Evolutionary conservation across 2,888 invertebrate genomes (phyloP).

Genomic region (Cheilosia grossa): DNA sequence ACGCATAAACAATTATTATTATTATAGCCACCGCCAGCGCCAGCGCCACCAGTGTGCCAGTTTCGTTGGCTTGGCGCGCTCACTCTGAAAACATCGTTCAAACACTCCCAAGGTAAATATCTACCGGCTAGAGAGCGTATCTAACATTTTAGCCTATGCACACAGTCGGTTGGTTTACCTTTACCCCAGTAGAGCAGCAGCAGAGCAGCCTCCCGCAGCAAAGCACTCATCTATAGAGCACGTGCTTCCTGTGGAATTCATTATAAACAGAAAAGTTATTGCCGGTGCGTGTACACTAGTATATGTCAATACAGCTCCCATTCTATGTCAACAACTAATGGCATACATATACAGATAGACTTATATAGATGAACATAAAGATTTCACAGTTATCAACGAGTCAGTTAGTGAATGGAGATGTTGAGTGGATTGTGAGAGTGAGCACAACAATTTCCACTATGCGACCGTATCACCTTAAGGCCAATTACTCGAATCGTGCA

Average conservation of each 20-base stretch:
- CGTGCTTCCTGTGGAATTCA: conserved; percentile 59
- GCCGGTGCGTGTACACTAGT: conserved; percentile 61
- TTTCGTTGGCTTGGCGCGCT: conserved; percentile 9
- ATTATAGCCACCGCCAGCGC: background rate
- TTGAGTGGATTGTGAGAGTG: conserved; percentile 6
- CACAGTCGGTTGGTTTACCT: conserved; percentile 50
- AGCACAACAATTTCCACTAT: conserved; percentile 31
- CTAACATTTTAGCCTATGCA: conserved; percentile 57
- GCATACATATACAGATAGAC: background rate
- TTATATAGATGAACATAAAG: conserved; percentile 27
- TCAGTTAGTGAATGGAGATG: conserved; percentile 39
- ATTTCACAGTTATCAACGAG: conserved; percentile 51
- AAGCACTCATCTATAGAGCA: conserved; percentile 29
- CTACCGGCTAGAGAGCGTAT: conserved; percentile 55
- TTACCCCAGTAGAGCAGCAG: conserved; percentile 2
- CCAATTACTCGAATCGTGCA: conserved; percentile 60
- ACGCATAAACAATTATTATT: conserved; percentile 63
- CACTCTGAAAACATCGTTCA: conserved; percentile 47
- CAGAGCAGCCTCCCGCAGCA: conserved; percentile 41
- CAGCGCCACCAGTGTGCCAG: conserved; percentile 13
- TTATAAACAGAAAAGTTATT: conserved; percentile 72
- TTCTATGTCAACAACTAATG: conserved; percentile 24
- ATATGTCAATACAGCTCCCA: conserved; percentile 39
- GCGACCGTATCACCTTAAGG: conserved; percentile 41
- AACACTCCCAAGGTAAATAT: conserved; percentile 66